phyloP scores from a whole-genome alignment of 2,113 vertebrate genomes.

The Solea senegalensis region DNA sequence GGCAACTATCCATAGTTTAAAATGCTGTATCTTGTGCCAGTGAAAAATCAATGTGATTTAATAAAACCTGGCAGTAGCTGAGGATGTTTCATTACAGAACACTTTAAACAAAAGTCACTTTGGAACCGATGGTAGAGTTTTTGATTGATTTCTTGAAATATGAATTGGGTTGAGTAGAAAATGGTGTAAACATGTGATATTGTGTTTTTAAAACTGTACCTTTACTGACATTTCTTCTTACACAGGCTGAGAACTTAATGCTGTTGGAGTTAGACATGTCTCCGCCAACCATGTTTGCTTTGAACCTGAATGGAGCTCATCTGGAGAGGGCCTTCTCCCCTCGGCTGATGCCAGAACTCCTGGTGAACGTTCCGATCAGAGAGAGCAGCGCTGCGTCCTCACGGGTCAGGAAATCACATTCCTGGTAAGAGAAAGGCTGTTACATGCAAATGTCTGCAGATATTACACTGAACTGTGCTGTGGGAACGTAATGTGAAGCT shows the following conservation, averaged over 20 bases:
- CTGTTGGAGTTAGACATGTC: constrained; percentile 93
- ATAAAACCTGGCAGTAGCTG: neutral
- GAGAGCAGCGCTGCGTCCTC: constrained; percentile 80
- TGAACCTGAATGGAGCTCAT: constrained; percentile 84
- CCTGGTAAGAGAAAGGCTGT: constrained; percentile 84
- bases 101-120: no score
- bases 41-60: neutral
- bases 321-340: constrained; percentile 75
- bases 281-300: constrained; percentile 82
- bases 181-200: no score
- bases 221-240: constrained; percentile 1
- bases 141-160: no score
- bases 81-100: no score
- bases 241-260: constrained; percentile 97
- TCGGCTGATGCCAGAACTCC: constrained; percentile 44
- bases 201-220: no score
- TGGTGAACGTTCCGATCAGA: constrained; percentile 68
- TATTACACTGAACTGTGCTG: no score
- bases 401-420: constrained; percentile 89
- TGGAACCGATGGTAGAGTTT: no score
- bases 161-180: neutral
- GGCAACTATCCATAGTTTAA: constrained; percentile 33
- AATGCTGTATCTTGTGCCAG: constrained; percentile 1
- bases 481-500: no score
- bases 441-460: neutral